A percentile compares a stretch with the other conserved stretches of the same genome.
These are phyloP conservation scores for Ceratosolen fusciceps DNA, from an alignment of 1,140 invertebrate species.

Conservation along the genomic window DNA sequence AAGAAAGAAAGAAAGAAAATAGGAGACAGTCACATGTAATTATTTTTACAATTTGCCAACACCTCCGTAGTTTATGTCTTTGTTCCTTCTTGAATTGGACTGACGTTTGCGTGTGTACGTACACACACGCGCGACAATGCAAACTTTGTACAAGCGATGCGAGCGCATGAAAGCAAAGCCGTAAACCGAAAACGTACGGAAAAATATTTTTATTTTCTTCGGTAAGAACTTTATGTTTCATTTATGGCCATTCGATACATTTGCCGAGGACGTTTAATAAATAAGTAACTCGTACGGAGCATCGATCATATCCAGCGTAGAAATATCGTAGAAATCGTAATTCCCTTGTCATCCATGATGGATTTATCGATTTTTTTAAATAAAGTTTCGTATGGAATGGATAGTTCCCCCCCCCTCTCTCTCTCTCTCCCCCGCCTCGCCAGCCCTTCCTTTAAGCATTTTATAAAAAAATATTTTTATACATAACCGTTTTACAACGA, in stretches of 20 bases:
- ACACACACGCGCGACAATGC: background rate
- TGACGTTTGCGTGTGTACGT: background rate
- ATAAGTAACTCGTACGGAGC: background rate
- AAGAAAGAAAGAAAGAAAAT: background rate
- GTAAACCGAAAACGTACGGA: background rate
- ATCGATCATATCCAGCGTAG: background rate
- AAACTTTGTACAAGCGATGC: background rate
- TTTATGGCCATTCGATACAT: background rate
- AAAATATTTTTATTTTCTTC: constrained; percentile 16
- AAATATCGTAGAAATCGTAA: background rate
- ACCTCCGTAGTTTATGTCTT: constrained; percentile 14
- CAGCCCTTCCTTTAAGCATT: background rate
- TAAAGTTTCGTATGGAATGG: background rate
- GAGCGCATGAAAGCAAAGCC: background rate
- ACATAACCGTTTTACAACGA: background rate
- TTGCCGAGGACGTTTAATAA: background rate
- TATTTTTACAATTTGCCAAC: constrained; percentile 13
- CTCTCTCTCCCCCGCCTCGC: too few relatives aligned
- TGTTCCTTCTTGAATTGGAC: background rate
- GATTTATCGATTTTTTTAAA: background rate
- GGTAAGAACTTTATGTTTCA: background rate
- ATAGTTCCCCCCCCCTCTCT: too few relatives aligned
- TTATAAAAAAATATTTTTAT: background rate
- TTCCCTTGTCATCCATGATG: background rate
- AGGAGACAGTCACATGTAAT: constrained; percentile 1